Percentiles rank a stretch among this genome's conserved stretches.
Conservation (phyloP, 2,797 vertebrate genomes). For the Simalia tracyae region DNA sequence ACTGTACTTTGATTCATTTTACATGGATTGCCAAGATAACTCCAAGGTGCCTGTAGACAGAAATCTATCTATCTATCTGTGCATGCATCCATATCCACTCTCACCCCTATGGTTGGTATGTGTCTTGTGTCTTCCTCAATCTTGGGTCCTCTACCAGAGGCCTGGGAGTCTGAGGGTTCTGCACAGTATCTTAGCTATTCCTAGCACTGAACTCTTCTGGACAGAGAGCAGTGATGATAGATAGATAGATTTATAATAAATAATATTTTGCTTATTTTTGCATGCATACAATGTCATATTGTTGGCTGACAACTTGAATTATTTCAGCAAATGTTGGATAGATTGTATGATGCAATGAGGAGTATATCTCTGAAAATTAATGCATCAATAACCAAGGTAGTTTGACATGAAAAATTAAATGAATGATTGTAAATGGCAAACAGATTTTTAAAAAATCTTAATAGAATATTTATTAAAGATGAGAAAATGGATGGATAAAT, state of each 20-base stretch:
- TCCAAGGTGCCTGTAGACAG: not conserved
- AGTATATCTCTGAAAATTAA: not conserved
- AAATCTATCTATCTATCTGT: no score
- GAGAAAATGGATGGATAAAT: not conserved
- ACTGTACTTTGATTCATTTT: not conserved
- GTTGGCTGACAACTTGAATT: not conserved
- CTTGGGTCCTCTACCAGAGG: no score
- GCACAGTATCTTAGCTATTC: no score
- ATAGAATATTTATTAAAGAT: not conserved
- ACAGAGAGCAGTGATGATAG: no score
- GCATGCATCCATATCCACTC: no score
- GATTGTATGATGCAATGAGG: not conserved
- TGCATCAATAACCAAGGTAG: not conserved
- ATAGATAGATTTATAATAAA: no score
- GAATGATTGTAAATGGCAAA: not conserved
- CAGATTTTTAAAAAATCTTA: not conserved
- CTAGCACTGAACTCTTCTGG: no score
- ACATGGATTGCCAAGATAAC: not conserved
- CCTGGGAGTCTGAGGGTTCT: no score
- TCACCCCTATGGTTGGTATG: no score
- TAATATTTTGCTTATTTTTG: not conserved
- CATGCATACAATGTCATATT: not conserved
- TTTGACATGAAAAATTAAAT: not conserved
- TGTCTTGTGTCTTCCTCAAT: no score
- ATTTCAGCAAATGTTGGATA: not conserved